Evolutionary conservation across 37 sponge, comb jelly and placozoan genomes (phyloP), one percentile per base, ranked within the genome.

Genomic region (Agelas oroides): DNA sequence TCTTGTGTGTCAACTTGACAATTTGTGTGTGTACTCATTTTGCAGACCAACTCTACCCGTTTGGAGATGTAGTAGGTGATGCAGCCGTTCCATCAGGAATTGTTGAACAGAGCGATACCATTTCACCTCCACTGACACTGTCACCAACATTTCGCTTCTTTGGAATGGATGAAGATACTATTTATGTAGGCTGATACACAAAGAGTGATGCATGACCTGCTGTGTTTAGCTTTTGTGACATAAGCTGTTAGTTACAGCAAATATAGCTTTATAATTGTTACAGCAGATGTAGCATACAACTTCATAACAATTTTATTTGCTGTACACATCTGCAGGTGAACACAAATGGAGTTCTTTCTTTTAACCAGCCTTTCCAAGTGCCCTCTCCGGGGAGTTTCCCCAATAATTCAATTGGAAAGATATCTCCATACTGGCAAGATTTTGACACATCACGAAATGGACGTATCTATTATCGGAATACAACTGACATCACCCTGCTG

Each of bases 331-430:
- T 56, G 59, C 61, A 76, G 77, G 77, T 76, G 21, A 76, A 59
- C 77, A 76, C 77, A 24, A 76, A 76, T 60, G 77, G 77, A 28
- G 30, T 33, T 25, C 61, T 76, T 36, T 59, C 77, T 12, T 76
- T 76, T 28, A 34, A 36, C 28, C 6, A 32, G 35, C 1, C 2
- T 54, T 59, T 59, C 57, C 46, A 21, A 2, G 56, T 11, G 17
- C 53, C 30, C 14, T 16, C 2, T 25, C 74, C 55, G 0, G 2
- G 53, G 24, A 19, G 8, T 54, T 74, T 74, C 39, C n/a, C 21
- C 6, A 1, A 8, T 1, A 25, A 53, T 6, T 17, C 74, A 3
- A 0, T 27, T 27, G 38, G 14, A 30, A 0, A 59, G 61, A 59
- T 76, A 19, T 59, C 77, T 55, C 61, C 61, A 1, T 76, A 34